A percentile compares a stretch with the other conserved stretches of the same genome.
These are phyloP conservation scores for Prionchulus punctatus DNA, from an alignment of 2,888 invertebrate species.

Conservation along the genomic window DNA sequence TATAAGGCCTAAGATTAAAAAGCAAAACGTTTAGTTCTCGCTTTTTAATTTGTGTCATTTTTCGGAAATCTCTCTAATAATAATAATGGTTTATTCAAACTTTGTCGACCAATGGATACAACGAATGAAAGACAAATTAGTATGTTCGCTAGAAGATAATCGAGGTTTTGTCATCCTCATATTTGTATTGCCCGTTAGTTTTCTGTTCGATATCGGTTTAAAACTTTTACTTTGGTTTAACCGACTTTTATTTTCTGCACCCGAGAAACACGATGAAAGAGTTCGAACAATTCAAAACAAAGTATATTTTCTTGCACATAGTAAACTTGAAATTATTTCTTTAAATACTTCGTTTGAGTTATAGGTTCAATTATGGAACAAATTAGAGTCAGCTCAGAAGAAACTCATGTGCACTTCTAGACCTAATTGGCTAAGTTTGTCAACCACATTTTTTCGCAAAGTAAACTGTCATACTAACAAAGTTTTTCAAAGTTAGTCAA, in stretches of 20 bases:
- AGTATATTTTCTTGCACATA: too few species aligned
- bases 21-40: too few species aligned
- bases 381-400: conserved; percentile 34
- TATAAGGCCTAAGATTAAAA: too few species aligned
- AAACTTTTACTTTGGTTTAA: conserved; percentile 35
- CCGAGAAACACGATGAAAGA: conserved; percentile 24
- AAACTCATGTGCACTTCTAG: conserved; percentile 49
- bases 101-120: too few species aligned
- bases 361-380: conserved; percentile 31
- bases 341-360: too few species aligned
- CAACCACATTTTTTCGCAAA: conserved; percentile 51
- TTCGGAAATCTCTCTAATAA: too few species aligned
- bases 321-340: too few species aligned
- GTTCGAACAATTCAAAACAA: conserved; percentile 28
- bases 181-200: conserved; percentile 52
- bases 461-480: conserved; percentile 14
- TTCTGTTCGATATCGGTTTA: conserved; percentile 43
- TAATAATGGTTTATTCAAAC: too few species aligned
- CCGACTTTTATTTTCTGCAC: conserved; percentile 30
- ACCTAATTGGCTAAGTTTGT: conserved; percentile 53
- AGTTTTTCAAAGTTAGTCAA: too few species aligned
- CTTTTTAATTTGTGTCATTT: too few species aligned
- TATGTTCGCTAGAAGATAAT: conserved; percentile 39
- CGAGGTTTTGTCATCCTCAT: conserved; percentile 47
- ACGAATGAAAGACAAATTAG: not conserved